These are phyloP conservation scores for Phataginus tricuspis DNA, from an alignment of 2,797 vertebrate genomes.

Conservation along the genomic window DNA sequence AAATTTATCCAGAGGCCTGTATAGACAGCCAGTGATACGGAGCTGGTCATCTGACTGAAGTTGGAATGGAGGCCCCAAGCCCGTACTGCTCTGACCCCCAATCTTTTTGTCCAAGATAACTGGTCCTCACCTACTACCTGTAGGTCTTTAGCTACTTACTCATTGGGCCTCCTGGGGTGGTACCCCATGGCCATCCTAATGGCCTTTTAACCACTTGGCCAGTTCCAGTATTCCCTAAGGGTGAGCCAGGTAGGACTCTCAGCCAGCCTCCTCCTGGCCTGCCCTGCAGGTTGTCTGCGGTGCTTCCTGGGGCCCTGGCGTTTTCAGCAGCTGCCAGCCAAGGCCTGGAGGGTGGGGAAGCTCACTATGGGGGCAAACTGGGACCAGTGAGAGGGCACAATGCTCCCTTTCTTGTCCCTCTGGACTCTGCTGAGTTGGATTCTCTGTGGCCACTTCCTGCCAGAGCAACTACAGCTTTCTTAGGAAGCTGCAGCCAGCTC, in stretches of 20 bases:
- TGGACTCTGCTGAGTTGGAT: background rate
- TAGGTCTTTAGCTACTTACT: background rate
- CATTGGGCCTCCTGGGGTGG: background rate
- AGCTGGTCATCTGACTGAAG: background rate
- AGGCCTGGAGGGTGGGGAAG: background rate
- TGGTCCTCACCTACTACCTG: background rate
- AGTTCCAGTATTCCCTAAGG: background rate
- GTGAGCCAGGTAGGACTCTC: background rate
- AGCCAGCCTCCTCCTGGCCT: background rate
- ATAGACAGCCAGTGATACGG: too few species aligned
- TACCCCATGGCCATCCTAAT: background rate
- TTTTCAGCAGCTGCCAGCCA: background rate
- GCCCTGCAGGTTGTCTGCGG: background rate
- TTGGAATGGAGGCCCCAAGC: background rate
- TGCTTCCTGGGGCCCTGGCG: background rate
- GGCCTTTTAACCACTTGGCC: background rate
- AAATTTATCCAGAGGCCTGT: background rate
- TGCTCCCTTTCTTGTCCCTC: background rate
- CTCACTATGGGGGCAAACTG: background rate
- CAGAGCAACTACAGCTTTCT: background rate
- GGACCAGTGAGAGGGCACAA: background rate
- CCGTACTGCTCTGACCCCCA: background rate
- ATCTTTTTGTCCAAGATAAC: background rate
- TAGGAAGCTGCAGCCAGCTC: background rate
- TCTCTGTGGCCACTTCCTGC: background rate